Conservation (phyloP, 2,888 invertebrate genomes). For the Clitarchus hookeri region DNA sequence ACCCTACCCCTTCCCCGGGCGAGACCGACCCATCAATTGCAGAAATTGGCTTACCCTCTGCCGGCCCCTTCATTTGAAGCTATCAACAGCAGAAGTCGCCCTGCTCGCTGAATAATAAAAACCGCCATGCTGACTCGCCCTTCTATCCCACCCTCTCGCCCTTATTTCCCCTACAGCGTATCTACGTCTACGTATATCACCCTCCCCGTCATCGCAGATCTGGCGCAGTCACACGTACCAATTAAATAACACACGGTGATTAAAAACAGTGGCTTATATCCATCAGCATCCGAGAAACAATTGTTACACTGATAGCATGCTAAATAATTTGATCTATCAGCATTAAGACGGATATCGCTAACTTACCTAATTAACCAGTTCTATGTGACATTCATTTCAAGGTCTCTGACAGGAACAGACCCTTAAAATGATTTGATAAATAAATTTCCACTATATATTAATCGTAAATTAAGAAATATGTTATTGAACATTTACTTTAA, state of each 20-base stretch:
- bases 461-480: too few relatives aligned
- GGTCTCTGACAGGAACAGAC: too few relatives aligned
- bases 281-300: neutral
- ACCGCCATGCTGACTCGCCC: constrained; percentile 27
- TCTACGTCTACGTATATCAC: neutral
- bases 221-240: neutral
- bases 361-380: too few relatives aligned
- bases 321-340: too few relatives aligned
- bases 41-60: constrained; percentile 41
- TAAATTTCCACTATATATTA: too few relatives aligned
- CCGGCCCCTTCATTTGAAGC: constrained; percentile 33
- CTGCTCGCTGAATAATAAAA: constrained; percentile 41
- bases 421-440: too few relatives aligned
- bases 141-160: constrained; percentile 18
- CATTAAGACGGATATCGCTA: too few relatives aligned
- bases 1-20: constrained; percentile 33
- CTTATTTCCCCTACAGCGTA: constrained; percentile 14
- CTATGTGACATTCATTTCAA: too few relatives aligned
- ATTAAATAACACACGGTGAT: neutral
- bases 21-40: constrained; percentile 43
- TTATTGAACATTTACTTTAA: too few relatives aligned
- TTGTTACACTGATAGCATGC: neutral
- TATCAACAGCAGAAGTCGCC: constrained; percentile 38
- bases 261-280: neutral
- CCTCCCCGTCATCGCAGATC: neutral